Conservation (phyloP, 2,888 invertebrate species). For the Escarpia spicata region DNA sequence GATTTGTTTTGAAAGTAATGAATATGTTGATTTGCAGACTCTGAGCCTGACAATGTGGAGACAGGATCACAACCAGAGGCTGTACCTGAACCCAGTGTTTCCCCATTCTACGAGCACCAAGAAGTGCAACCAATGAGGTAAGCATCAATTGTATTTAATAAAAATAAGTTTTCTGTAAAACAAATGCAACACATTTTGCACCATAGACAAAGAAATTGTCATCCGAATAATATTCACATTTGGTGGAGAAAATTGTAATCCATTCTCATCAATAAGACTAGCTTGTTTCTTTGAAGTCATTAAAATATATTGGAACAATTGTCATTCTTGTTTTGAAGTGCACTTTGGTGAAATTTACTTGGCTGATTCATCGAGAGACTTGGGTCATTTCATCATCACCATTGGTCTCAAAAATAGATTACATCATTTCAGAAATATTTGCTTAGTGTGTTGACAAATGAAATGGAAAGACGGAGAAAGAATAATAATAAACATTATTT, state of each 20-base stretch:
- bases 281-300: not conserved
- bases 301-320: not conserved
- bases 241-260: not conserved
- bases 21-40: slow-evolving; percentile 41
- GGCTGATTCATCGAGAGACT: not conserved
- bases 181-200: too few relatives aligned
- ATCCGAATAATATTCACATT: not conserved
- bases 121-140: slow-evolving; percentile 14
- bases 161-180: not conserved
- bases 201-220: not conserved
- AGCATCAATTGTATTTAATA: not conserved
- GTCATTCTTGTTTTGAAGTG: not conserved
- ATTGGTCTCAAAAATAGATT: not conserved
- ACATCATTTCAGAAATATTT: too few relatives aligned
- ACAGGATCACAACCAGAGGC: slow-evolving; percentile 41
- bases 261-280: not conserved
- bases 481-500: too few relatives aligned
- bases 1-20: not conserved
- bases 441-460: too few relatives aligned
- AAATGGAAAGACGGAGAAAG: too few relatives aligned
- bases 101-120: slow-evolving; percentile 30
- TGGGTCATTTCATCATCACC: not conserved
- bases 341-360: not conserved
- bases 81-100: slow-evolving; percentile 41
- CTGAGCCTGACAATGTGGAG: slow-evolving; percentile 50